phyloP scores from a whole-genome alignment of 2,797 vertebrate genomes.

The Pipistrellus pygmaeus region DNA sequence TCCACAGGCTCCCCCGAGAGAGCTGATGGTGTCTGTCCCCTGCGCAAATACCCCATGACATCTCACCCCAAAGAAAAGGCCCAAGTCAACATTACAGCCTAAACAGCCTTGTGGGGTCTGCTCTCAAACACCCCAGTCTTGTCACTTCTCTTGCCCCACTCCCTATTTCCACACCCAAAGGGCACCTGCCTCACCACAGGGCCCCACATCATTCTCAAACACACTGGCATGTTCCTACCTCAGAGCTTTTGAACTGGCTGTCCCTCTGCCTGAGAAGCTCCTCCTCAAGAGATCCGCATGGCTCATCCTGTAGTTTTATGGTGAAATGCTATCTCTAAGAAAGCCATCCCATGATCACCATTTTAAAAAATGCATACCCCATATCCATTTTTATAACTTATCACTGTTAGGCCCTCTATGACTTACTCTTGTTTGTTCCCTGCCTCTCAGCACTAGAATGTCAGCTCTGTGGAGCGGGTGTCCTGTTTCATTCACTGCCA shows the following conservation, averaged over 20 bases:
- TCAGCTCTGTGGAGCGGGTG: background rate
- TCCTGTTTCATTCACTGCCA: background rate
- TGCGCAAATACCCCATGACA: background rate
- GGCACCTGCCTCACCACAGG: background rate
- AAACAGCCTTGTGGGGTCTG: background rate
- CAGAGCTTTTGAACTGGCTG: background rate
- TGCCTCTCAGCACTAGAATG: background rate
- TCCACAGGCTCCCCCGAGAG: background rate
- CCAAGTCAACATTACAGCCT: background rate
- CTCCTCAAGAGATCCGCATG: background rate
- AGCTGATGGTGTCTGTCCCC: background rate
- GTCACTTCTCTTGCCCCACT: background rate
- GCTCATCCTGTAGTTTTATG: background rate
- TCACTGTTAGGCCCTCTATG: background rate
- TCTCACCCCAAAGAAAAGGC: background rate
- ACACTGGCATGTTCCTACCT: background rate
- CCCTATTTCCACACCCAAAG: background rate
- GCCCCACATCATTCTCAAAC: too few relatives aligned
- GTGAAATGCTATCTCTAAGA: background rate
- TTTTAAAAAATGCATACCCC: background rate
- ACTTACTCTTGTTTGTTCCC: background rate
- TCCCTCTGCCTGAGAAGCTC: background rate
- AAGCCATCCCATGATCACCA: background rate
- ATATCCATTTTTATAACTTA: background rate
- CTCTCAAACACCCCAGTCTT: rapidly evolving